Conservation (phyloP, 2,888 invertebrate species). For the Glyphotaelius pellucidus region DNA sequence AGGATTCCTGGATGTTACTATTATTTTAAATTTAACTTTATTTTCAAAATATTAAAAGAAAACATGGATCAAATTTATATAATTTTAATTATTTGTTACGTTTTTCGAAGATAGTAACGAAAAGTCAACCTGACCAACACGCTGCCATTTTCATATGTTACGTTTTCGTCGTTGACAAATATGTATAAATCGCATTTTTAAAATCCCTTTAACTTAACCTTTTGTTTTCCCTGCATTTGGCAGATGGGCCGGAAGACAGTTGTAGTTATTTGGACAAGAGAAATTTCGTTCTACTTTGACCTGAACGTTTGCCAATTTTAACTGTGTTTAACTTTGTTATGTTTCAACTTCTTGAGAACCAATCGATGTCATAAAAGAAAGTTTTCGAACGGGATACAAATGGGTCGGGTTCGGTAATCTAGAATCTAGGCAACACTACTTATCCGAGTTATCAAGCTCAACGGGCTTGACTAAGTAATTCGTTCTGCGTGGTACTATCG, state of each 20-base stretch:
- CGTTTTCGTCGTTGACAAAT: background rate
- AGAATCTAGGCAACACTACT: background rate
- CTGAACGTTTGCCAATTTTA: background rate
- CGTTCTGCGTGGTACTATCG: constrained; percentile 7
- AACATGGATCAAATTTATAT: accelerated
- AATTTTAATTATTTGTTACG: background rate
- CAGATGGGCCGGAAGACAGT: background rate
- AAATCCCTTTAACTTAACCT: background rate
- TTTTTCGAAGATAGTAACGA: background rate
- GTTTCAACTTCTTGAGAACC: background rate
- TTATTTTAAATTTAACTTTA: no score
- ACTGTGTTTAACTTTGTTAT: background rate
- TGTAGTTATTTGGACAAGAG: background rate
- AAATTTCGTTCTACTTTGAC: background rate
- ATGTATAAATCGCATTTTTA: background rate
- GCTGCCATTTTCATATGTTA: background rate
- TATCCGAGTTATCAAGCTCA: constrained; percentile 15
- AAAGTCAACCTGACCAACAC: background rate
- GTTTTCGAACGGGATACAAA: constrained; percentile 16
- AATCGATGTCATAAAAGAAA: constrained; percentile 19
- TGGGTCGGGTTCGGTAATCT: constrained; percentile 15
- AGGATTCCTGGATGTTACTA: background rate
- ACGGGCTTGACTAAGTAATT: constrained; percentile 35
- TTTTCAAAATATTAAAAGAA: background rate
- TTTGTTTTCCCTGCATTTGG: background rate